These are phyloP conservation scores for Halictus rubicundus DNA, from an alignment of 1,140 invertebrate species.

Conservation along the genomic window DNA sequence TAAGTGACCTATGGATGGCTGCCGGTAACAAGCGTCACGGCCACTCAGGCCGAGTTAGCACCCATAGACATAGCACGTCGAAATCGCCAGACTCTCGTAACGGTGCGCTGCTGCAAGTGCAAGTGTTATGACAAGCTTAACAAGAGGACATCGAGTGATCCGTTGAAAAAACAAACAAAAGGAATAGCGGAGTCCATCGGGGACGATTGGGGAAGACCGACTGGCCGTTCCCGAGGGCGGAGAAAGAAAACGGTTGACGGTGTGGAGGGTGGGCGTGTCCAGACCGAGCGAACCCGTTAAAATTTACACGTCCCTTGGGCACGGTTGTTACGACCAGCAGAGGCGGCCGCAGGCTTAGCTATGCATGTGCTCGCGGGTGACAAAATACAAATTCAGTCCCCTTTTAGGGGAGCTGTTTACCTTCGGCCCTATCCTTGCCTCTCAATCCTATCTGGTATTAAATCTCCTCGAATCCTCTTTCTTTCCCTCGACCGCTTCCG, in stretches of 20 bases:
- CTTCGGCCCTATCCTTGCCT: conserved; percentile 56
- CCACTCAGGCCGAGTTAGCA: not conserved
- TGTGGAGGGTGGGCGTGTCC: not conserved
- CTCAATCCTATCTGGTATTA: conserved; percentile 78
- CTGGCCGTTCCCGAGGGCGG: not conserved
- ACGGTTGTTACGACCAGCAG: conserved; percentile 47
- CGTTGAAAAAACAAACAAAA: not conserved
- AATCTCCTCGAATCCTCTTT: conserved; percentile 73
- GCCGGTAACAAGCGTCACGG: not conserved
- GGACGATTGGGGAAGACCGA: not conserved
- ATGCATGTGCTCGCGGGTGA: conserved; percentile 70
- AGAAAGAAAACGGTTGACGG: not conserved
- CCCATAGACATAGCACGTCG: too few species aligned
- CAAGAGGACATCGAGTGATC: not conserved
- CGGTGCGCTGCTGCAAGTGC: not conserved
- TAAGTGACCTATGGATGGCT: not conserved
- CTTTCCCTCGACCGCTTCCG: conserved; percentile 48
- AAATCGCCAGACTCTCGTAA: not conserved
- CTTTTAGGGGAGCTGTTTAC: conserved; percentile 68
- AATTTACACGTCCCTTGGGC: conserved; percentile 63
- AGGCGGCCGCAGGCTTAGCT: conserved; percentile 55
- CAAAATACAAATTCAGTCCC: conserved; percentile 72
- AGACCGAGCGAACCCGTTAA: conserved; percentile 54
- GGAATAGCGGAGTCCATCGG: not conserved
- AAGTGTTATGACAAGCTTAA: not conserved